Conservation (phyloP, 2,113 vertebrate genomes). For the Percopsis transmontana region DNA sequence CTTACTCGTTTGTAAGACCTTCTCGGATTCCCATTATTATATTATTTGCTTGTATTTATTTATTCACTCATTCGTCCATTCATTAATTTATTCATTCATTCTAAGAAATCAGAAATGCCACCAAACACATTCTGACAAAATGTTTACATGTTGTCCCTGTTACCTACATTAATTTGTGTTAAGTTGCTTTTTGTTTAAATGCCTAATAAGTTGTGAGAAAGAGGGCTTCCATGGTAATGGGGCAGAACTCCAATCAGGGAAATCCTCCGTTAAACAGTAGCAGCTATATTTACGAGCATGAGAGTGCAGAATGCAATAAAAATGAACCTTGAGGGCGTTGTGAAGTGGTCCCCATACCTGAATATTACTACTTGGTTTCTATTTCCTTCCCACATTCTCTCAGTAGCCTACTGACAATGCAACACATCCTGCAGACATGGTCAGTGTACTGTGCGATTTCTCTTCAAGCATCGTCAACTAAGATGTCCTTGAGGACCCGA, state of each 20-base stretch:
- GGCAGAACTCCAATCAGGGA: slow-evolving; percentile 25
- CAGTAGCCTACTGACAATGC: slow-evolving; percentile 17
- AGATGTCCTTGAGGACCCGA: slow-evolving; percentile 3
- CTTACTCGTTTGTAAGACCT: too few species aligned
- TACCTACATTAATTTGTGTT: too few species aligned
- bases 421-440: slow-evolving; percentile 1
- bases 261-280: slow-evolving; percentile 22
- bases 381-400: slow-evolving; percentile 30
- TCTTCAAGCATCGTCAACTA: slow-evolving; percentile 18
- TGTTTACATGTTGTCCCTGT: too few species aligned
- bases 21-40: too few species aligned
- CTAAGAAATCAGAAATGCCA: too few species aligned
- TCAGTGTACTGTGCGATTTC: slow-evolving; percentile 5
- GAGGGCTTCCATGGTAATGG: slow-evolving; percentile 26
- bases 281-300: slow-evolving; percentile 49
- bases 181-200: not conserved
- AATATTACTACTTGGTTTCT: slow-evolving; percentile 14
- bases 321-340: slow-evolving; percentile 28
- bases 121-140: too few species aligned
- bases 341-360: slow-evolving; percentile 21
- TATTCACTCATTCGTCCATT: too few species aligned
- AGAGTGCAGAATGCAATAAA: slow-evolving; percentile 37
- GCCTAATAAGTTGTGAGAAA: slow-evolving; percentile 29
- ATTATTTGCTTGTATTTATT: too few species aligned
- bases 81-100: too few species aligned